Conservation (phyloP, 2,797 vertebrate species). For the Notoglanidium macrostoma region DNA sequence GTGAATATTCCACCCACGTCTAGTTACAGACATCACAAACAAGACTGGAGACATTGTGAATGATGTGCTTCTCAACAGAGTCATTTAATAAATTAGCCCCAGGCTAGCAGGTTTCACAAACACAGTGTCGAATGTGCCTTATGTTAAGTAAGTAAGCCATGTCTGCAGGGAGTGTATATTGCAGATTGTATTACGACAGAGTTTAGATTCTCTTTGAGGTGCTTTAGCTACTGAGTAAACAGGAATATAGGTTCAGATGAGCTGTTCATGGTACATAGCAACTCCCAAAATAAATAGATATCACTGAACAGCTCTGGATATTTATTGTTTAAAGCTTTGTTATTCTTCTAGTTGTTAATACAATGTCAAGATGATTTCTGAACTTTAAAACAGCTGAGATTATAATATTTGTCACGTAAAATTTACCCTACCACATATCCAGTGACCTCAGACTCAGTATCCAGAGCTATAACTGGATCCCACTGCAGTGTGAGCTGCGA, state of each 20-base stretch:
- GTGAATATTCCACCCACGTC: constrained; percentile 17
- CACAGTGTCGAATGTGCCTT: not conserved
- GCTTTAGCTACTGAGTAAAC: not conserved
- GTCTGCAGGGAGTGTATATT: not conserved
- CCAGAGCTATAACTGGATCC: constrained; percentile 88
- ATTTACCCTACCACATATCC: constrained; percentile 85
- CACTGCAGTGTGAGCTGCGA: constrained; percentile 88
- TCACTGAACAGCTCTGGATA: not conserved
- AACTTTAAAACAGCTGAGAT: not conserved
- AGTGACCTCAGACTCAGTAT: constrained; percentile 90
- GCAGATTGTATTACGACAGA: not conserved
- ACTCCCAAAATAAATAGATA: not conserved
- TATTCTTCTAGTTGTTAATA: not conserved
- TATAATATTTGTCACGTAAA: not conserved
- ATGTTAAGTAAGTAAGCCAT: not conserved
- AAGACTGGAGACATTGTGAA: constrained; percentile 5
- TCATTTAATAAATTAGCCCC: constrained; percentile 25
- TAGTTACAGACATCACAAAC: constrained; percentile 11
- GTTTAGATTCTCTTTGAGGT: not conserved
- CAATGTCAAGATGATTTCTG: not conserved
- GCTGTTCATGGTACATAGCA: not conserved
- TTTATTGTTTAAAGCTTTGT: not conserved
- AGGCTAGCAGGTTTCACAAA: constrained; percentile 6
- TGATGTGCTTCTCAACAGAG: constrained; percentile 8
- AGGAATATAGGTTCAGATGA: not conserved